Percentiles rank a stretch among this genome's conserved stretches.
Evolutionary conservation across 2,888 invertebrate genomes (phyloP).

Genomic region (Junonia oenone): DNA sequence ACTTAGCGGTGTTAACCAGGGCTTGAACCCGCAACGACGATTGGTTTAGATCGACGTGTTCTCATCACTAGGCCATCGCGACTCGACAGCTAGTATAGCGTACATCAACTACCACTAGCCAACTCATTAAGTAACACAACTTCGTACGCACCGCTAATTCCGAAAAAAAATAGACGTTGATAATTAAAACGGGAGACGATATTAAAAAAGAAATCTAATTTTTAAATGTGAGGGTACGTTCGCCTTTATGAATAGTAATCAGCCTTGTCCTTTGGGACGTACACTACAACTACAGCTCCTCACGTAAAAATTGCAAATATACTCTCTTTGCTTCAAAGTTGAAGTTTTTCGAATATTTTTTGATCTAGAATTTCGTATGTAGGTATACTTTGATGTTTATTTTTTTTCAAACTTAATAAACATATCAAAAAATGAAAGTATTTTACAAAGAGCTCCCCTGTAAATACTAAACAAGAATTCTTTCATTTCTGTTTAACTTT

Average conservation of each 20-base stretch:
- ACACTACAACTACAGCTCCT: background rate
- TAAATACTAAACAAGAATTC: too few relatives aligned
- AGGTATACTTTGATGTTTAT: too few relatives aligned
- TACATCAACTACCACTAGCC: background rate
- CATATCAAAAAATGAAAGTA: too few relatives aligned
- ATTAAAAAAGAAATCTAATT: constrained; percentile 8
- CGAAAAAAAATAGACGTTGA: constrained; percentile 5
- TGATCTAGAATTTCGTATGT: too few relatives aligned
- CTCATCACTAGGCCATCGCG: too few relatives aligned
- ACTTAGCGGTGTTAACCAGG: too few relatives aligned
- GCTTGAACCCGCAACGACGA: too few relatives aligned
- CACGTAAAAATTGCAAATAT: background rate
- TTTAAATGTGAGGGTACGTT: background rate
- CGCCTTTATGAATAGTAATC: constrained; percentile 4
- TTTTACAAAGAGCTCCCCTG: too few relatives aligned
- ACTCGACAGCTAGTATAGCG: too few relatives aligned
- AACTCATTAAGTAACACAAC: background rate
- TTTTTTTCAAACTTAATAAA: too few relatives aligned
- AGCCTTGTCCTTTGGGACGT: background rate
- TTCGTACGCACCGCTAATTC: constrained; percentile 11
- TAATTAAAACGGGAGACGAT: constrained; percentile 6
- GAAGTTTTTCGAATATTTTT: background rate
- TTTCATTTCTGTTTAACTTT: too few relatives aligned
- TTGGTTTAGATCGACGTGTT: too few relatives aligned
- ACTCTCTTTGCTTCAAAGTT: background rate